A percentile compares a stretch with the other conserved stretches of the same genome.
These are phyloP conservation scores for Vannuccia rotundouncinata DNA, from an alignment of 2,888 invertebrate species.

Conservation along the genomic window DNA sequence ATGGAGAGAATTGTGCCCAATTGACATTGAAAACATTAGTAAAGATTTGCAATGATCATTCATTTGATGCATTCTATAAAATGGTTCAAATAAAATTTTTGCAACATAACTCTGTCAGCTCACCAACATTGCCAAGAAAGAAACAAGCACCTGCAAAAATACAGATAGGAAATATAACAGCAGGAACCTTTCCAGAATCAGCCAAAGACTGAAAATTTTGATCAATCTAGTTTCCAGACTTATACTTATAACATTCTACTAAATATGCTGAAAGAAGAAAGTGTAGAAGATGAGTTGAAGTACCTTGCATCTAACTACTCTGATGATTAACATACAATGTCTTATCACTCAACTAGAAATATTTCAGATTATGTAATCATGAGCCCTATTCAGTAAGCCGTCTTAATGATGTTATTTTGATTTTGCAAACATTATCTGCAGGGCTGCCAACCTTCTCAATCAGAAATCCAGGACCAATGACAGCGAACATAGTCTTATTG, in stretches of 20 bases:
- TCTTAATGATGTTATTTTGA: background rate
- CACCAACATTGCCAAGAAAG: background rate
- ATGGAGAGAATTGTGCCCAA: background rate
- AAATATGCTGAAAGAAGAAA: background rate
- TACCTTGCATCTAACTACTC: background rate
- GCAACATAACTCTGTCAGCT: background rate
- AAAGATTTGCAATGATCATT: background rate
- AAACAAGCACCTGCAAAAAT: background rate
- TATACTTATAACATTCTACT: background rate
- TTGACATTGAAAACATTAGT: background rate
- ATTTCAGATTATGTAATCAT: background rate
- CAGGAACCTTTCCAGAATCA: background rate
- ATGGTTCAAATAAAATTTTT: background rate
- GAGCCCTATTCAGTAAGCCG: background rate
- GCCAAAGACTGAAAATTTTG: background rate
- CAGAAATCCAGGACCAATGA: too few relatives aligned
- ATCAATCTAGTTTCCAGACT: background rate
- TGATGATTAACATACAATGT: constrained; percentile 10
- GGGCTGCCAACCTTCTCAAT: too few relatives aligned
- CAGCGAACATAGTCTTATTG: too few relatives aligned
- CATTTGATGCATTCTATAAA: background rate
- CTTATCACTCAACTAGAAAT: background rate
- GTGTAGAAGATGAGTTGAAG: background rate
- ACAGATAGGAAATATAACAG: background rate
- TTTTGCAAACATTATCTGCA: background rate